A percentile compares a stretch with the other conserved stretches of the same genome.
Conservation (phyloP, 2,797 vertebrate species). For the Argya squamiceps region DNA sequence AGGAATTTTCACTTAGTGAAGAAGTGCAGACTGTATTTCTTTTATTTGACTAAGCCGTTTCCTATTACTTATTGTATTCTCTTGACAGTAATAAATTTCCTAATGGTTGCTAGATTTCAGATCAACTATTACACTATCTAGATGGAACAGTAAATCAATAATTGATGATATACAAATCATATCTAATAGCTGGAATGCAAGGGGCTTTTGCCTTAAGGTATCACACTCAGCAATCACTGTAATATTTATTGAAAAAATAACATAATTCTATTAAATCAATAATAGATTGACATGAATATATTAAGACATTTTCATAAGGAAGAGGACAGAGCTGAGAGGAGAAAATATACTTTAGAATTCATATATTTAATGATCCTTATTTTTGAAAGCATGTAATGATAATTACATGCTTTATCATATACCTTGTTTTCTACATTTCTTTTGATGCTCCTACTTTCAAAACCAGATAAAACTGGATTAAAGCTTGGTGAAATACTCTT, state of each 20-base stretch:
- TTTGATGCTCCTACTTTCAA: neutral
- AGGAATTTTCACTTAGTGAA: constrained; percentile 41
- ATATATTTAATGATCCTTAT: neutral
- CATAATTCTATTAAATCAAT: constrained; percentile 12
- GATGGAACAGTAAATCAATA: constrained; percentile 54
- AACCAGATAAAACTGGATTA: neutral
- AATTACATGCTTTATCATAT: neutral
- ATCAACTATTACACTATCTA: constrained; percentile 22
- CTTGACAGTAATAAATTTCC: constrained; percentile 46
- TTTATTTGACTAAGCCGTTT: constrained; percentile 60
- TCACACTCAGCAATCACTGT: neutral
- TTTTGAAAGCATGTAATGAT: neutral
- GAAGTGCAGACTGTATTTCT: constrained; percentile 6
- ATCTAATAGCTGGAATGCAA: neutral
- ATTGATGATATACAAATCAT: constrained; percentile 36
- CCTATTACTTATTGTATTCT: constrained; percentile 43
- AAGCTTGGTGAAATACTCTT: neutral
- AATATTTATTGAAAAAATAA: constrained; percentile 16
- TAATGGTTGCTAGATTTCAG: constrained; percentile 53
- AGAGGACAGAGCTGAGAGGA: neutral
- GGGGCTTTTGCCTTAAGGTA: neutral
- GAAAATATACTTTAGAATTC: neutral
- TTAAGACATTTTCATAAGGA: neutral
- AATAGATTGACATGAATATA: neutral
- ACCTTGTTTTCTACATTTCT: neutral